Evolutionary conservation across 2,888 invertebrate genomes (phyloP).

Genomic region (Cerastoderma edule): DNA sequence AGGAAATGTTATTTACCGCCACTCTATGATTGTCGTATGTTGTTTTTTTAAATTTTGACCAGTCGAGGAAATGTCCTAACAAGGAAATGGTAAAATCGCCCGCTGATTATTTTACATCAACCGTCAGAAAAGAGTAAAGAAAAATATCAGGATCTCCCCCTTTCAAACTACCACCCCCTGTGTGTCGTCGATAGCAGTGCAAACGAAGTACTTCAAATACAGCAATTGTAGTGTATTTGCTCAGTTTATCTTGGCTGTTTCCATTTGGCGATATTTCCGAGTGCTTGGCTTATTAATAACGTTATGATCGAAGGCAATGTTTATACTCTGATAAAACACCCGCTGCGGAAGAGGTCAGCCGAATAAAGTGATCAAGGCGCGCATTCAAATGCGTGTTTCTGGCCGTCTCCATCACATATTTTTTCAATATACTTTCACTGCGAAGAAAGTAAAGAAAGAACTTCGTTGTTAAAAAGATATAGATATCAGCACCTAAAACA

Average conservation of each 20-base stretch:
- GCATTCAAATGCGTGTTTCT: too few species aligned
- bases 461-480: too few species aligned
- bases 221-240: slow-evolving; percentile 22
- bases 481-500: too few species aligned
- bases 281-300: slow-evolving; percentile 19
- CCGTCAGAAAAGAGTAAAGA: not conserved
- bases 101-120: not conserved
- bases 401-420: too few species aligned
- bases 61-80: too few species aligned
- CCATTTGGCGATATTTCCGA: slow-evolving; percentile 29
- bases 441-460: too few species aligned
- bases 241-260: slow-evolving; percentile 24
- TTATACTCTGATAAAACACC: slow-evolving; percentile 26
- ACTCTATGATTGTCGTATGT: too few species aligned
- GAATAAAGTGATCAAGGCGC: too few species aligned
- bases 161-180: not conserved
- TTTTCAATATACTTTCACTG: too few species aligned
- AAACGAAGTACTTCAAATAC: slow-evolving; percentile 18
- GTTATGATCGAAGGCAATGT: slow-evolving; percentile 26
- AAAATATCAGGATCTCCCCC: not conserved
- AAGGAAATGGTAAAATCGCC: too few species aligned
- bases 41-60: too few species aligned
- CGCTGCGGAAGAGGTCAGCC: slow-evolving; percentile 1
- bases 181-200: not conserved
- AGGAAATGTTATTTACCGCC: too few species aligned